A percentile compares a stretch with the other conserved stretches of the same genome.
These are phyloP conservation scores for Ginglymostoma cirratum DNA, from an alignment of 2,113 vertebrate genomes.

Conservation along the genomic window DNA sequence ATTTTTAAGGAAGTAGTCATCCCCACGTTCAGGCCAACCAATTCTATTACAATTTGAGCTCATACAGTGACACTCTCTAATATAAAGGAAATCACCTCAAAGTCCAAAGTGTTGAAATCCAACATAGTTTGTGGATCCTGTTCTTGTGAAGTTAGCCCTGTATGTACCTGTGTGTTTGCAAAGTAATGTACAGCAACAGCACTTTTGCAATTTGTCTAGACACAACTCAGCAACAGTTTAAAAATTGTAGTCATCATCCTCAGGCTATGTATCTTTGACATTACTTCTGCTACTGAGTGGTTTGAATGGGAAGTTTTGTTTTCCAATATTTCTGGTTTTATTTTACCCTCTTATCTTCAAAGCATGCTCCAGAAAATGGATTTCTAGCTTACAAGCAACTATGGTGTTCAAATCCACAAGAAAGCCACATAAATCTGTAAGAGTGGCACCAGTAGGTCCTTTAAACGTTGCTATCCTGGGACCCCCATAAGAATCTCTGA, in stretches of 20 bases:
- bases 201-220: background rate
- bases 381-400: background rate
- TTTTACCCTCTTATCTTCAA: background rate
- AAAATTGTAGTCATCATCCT: background rate
- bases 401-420: too few species aligned
- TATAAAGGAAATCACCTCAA: background rate
- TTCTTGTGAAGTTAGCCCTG: background rate
- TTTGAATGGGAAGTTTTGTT: background rate
- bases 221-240: background rate
- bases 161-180: background rate
- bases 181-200: background rate
- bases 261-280: background rate
- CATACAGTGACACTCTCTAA: background rate
- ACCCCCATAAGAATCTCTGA: too few species aligned
- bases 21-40: background rate
- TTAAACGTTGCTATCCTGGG: background rate
- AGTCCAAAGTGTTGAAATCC: background rate
- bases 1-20: background rate
- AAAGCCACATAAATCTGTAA: background rate
- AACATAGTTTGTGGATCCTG: background rate
- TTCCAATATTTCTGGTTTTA: background rate
- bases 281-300: background rate
- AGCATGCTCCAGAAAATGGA: background rate
- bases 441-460: background rate
- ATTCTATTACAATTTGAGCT: background rate